Base-by-base conservation (phyloP, 2,113 vertebrate species). In the Amphiprion ocellaris region DNA sequence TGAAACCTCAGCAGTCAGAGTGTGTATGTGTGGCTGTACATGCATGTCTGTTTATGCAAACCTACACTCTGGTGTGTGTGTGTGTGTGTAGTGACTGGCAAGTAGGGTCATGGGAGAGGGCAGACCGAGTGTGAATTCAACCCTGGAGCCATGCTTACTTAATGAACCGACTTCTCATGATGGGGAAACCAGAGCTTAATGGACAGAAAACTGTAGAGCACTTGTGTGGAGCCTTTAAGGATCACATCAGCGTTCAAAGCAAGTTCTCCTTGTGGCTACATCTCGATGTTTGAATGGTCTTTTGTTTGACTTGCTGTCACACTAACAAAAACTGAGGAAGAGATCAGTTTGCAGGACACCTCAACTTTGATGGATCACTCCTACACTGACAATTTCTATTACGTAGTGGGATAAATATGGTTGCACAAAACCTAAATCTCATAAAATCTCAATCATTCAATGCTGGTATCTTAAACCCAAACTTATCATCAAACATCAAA, bases 51-150 rank as follows among this genome's bases (percentile, higher is more conserved):
- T 77, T n/a, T 52, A n/a, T 63, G 17, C 47, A 17, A 7, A 49
- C 47, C 15, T 17, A 19, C 47, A 49, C 47, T 49, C 4, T 2
- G 19, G 49, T 19, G 17, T n/a, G 23, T 46, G 30, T 62, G 61
- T 70, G 53, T 60, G 28, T 56, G 47, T 17, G 71, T 56, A 14
- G 58, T 44, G 86, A 87, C 85, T 84, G 58, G 88, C 74, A 82
- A 88, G 79, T 52, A 52, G 71, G 92, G 92, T 94, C 92, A 94
- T 93, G 92, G 90, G 90, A 94, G 90, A 94, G 90, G 90, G 92
- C 87, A 93, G 55, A 55, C 39, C 0, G 44, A 89, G 91, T 89
- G 91, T 83, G 88, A 92, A 92, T 79, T 90, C 83, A 90, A 83
- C 85, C 87, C 87, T 78, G 80, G 73, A 88, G 84, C 89, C 89